These are phyloP conservation scores for Acipenser oxyrinchus DNA, from an alignment of 2,797 vertebrate species.

Conservation along the genomic window DNA sequence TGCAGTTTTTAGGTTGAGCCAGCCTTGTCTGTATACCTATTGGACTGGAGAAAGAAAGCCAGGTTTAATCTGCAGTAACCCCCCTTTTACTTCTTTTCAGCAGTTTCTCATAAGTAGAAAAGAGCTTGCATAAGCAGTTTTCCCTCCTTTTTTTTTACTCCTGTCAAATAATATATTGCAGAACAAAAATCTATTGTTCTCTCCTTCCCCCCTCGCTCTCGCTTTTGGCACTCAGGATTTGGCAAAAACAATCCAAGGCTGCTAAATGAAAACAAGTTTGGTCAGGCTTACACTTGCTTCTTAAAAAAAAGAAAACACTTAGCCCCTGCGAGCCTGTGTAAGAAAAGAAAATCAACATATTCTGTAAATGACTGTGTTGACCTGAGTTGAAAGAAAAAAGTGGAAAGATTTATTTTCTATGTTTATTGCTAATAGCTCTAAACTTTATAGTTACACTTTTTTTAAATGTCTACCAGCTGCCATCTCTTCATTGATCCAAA, in stretches of 20 bases:
- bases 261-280: constrained; percentile 54
- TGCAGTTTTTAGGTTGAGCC: neutral
- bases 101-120: constrained; percentile 18
- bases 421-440: no score
- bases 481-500: no score
- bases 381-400: neutral
- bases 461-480: no score
- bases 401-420: no score
- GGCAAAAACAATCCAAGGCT: constrained; percentile 47
- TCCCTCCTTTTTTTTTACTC: constrained; percentile 25
- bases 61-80: no score
- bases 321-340: neutral
- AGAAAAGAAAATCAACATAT: constrained; percentile 2
- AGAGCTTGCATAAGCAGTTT: constrained; percentile 33
- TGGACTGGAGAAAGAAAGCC: no score
- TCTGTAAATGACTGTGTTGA: neutral
- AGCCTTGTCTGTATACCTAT: neutral
- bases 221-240: constrained; percentile 45
- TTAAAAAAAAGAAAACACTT: neutral
- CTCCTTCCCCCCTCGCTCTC: constrained; percentile 14
- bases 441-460: no score
- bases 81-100: constrained; percentile 6
- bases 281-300: constrained; percentile 41
- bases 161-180: constrained; percentile 22
- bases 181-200: constrained; percentile 24